Percentiles rank a stretch among this genome's conserved stretches.
Conservation (phyloP, 1,140 invertebrate species). For the Zophobas morio region DNA sequence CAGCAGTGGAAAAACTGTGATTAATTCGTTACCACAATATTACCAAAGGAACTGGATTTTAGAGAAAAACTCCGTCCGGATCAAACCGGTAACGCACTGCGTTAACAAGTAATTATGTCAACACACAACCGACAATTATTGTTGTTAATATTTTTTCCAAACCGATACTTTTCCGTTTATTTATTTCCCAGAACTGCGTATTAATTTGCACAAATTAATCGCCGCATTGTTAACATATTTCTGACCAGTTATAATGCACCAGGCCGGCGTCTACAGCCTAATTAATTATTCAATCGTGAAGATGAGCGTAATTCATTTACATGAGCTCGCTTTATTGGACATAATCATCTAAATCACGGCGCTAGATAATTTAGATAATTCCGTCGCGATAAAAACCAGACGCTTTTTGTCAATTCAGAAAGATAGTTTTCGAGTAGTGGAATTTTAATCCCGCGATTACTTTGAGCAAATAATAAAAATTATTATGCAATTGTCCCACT, state of each 20-base stretch:
- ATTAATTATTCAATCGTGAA: conserved; percentile 31
- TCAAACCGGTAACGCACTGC: neutral
- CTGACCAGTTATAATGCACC: neutral
- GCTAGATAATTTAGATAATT: conserved; percentile 16
- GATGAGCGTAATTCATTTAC: conserved; percentile 11
- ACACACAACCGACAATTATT: conserved; percentile 12
- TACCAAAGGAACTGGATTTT: conserved; percentile 13
- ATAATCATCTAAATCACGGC: neutral
- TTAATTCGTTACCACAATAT: conserved; percentile 1
- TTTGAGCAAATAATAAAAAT: conserved; percentile 22
- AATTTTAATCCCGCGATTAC: neutral
- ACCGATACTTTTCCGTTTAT: neutral
- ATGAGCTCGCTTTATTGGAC: conserved; percentile 13
- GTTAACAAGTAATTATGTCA: conserved; percentile 22
- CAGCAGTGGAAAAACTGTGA: neutral
- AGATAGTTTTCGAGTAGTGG: neutral
- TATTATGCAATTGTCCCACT: conserved; percentile 28
- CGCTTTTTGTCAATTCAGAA: neutral
- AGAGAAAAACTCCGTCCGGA: conserved; percentile 1
- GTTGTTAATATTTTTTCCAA: neutral
- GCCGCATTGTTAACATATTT: neutral
- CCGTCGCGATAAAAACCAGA: neutral
- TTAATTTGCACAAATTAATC: neutral
- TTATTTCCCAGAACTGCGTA: neutral
- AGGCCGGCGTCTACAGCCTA: neutral